phyloP scores from a whole-genome alignment of 2,113 vertebrate genomes.

The human (Homo sapiens) region GRCh38 chr4:8750501-8751000 shows the following conservation, averaged over 20 bases:
- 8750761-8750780: too few species aligned
- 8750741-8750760: too few species aligned
- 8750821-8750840: background rate
- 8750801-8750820: background rate
- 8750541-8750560: too few species aligned
- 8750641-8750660: background rate
- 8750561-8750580: too few species aligned
- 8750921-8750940: background rate
- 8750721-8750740: background rate
- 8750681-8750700: background rate
- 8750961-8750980: background rate
- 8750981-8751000: background rate
- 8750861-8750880: background rate
- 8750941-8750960: background rate
- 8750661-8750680: fast-evolving
- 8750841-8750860: background rate
- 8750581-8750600: too few species aligned
- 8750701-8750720: fast-evolving
- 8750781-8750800: background rate
- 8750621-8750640: too few species aligned
- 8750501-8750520: too few species aligned
- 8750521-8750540: too few species aligned
- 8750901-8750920: background rate
- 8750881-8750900: background rate
- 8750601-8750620: too few species aligned